Conservation (phyloP, 1,140 invertebrate species). For the Heliconius eleuchia region DNA sequence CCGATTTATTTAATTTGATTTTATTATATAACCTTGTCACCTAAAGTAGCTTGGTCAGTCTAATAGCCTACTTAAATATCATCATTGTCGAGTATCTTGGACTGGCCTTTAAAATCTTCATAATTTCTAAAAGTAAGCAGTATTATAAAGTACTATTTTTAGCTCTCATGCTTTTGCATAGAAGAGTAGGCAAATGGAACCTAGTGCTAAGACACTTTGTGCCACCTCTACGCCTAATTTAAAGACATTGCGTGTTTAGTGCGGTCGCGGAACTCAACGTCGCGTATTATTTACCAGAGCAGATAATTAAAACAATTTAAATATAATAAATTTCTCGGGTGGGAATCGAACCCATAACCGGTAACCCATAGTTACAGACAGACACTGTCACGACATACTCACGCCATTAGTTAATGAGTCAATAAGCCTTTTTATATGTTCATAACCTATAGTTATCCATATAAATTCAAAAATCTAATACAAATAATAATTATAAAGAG, state of each 20-base stretch:
- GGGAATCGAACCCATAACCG: too few relatives aligned
- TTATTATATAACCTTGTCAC: background rate
- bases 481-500: too few relatives aligned
- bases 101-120: background rate
- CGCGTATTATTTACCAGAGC: background rate
- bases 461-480: too few relatives aligned
- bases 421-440: too few relatives aligned
- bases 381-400: too few relatives aligned
- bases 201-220: background rate
- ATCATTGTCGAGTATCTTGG: background rate
- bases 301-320: background rate
- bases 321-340: background rate
- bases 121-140: background rate
- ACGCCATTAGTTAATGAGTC: too few relatives aligned
- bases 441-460: too few relatives aligned
- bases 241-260: background rate
- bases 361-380: too few relatives aligned
- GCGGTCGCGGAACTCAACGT: background rate
- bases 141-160: too few relatives aligned
- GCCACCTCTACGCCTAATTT: background rate
- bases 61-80: conserved; percentile 3
- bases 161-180: too few relatives aligned
- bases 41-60: background rate
- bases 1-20: too few relatives aligned
- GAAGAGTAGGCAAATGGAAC: too few relatives aligned